Conservation (phyloP, 2,797 vertebrate species). For the Protosalanx chinensis region DNA sequence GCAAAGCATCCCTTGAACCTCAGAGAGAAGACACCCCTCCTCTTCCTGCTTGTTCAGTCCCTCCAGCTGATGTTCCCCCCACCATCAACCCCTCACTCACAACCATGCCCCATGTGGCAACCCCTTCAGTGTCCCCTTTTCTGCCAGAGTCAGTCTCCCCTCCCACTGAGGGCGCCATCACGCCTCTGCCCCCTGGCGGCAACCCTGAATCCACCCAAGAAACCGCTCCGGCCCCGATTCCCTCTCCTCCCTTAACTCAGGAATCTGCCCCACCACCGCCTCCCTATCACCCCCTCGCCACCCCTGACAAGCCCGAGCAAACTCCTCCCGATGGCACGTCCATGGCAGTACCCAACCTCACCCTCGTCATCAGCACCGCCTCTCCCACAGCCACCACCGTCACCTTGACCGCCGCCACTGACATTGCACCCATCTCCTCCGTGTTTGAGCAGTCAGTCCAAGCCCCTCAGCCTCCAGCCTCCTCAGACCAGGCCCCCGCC, state of each 20-base stretch:
- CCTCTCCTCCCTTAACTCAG: slow-evolving; percentile 6
- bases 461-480: slow-evolving; percentile 26
- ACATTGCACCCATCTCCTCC: background rate
- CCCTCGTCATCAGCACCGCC: slow-evolving; percentile 54
- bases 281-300: slow-evolving; percentile 68
- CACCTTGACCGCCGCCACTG: slow-evolving; percentile 11
- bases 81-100: slow-evolving; percentile 28
- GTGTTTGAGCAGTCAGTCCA: slow-evolving; percentile 35
- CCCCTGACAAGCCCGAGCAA: slow-evolving; percentile 66
- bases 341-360: slow-evolving; percentile 31
- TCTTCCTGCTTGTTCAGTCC: background rate
- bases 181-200: slow-evolving; percentile 37
- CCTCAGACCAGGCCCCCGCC: slow-evolving; percentile 23
- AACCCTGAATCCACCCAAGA: slow-evolving; percentile 24
- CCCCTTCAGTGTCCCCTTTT: slow-evolving; percentile 17
- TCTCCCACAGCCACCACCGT: slow-evolving; percentile 35
- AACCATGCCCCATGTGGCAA: slow-evolving; percentile 14
- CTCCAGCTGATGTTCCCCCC: slow-evolving; percentile 8
- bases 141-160: background rate
- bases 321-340: slow-evolving; percentile 42
- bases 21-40: slow-evolving; percentile 13
- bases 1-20: slow-evolving; percentile 37
- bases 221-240: slow-evolving; percentile 19
- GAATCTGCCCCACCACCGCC: slow-evolving; percentile 46
- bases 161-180: slow-evolving; percentile 24